phyloP scores from a whole-genome alignment of 2,888 invertebrate genomes.

The Laspeyria flexula region DNA sequence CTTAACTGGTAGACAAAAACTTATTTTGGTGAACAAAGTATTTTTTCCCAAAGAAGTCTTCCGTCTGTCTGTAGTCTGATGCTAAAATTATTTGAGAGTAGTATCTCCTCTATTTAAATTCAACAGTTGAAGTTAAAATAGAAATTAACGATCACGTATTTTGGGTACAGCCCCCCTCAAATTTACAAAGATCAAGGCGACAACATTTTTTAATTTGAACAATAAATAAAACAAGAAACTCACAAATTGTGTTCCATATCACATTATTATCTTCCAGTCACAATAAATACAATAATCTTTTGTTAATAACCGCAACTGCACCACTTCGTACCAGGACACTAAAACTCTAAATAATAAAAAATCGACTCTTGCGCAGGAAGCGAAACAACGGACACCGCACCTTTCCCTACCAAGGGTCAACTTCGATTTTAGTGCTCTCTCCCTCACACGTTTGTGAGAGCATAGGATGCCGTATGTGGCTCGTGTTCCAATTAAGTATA shows the following conservation, averaged over 20 bases:
- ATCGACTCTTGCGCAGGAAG: constrained; percentile 48
- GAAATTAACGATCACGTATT: no score
- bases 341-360: constrained; percentile 34
- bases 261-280: constrained; percentile 1
- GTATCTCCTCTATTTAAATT: no score
- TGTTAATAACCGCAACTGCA: constrained; percentile 13
- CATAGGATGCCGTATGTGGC: constrained; percentile 15
- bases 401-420: constrained; percentile 44
- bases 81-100: no score
- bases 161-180: no score
- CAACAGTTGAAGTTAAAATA: no score
- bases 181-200: no score
- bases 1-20: no score
- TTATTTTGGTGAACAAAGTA: no score
- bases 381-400: constrained; percentile 47
- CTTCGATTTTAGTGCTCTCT: constrained; percentile 29
- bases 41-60: no score
- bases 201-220: no score
- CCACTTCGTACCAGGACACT: constrained; percentile 27
- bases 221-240: no score
- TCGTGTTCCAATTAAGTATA: constrained; percentile 30
- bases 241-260: constrained; percentile 14
- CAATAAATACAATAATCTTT: constrained; percentile 1
- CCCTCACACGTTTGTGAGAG: constrained; percentile 8
- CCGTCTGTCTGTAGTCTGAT: no score